Conservation (phyloP, 2,888 invertebrate genomes). For the Cryptocephalus primarius region DNA sequence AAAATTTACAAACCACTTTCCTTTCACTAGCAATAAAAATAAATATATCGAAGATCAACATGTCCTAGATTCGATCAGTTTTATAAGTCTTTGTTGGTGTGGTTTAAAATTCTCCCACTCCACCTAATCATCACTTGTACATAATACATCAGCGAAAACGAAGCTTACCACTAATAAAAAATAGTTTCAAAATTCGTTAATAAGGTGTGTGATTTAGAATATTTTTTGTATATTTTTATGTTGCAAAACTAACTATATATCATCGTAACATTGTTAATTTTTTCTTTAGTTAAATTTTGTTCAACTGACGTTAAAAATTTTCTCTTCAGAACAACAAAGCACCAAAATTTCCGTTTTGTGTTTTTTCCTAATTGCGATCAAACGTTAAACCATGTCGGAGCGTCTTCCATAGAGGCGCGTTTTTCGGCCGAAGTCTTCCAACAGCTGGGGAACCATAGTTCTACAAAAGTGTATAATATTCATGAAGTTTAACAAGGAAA, state of each 20-base stretch:
- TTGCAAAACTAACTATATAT: constrained; percentile 11
- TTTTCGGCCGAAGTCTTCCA: too few species aligned
- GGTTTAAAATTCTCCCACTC: neutral
- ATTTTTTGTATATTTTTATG: constrained; percentile 2
- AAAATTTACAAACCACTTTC: constrained; percentile 1
- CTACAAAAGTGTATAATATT: constrained; percentile 1
- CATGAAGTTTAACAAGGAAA: too few species aligned
- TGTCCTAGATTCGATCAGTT: too few species aligned
- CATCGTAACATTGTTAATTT: constrained; percentile 3
- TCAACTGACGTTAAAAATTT: constrained; percentile 9
- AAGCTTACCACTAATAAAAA: constrained; percentile 7
- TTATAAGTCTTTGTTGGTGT: too few species aligned
- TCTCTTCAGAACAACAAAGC: constrained; percentile 13
- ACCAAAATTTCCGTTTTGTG: constrained; percentile 4
- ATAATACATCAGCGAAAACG: constrained; percentile 4
- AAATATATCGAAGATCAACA: too few species aligned
- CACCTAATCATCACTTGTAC: constrained; percentile 1
- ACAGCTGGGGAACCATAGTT: too few species aligned
- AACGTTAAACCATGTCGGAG: neutral
- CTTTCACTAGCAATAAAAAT: neutral
- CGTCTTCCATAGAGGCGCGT: neutral
- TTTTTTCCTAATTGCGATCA: neutral
- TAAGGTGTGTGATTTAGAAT: constrained; percentile 11
- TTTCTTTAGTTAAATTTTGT: neutral
- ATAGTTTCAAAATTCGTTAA: constrained; percentile 8